phyloP scores from a whole-genome alignment of 2,113 vertebrate species.

The Xenus cinereus region DNA sequence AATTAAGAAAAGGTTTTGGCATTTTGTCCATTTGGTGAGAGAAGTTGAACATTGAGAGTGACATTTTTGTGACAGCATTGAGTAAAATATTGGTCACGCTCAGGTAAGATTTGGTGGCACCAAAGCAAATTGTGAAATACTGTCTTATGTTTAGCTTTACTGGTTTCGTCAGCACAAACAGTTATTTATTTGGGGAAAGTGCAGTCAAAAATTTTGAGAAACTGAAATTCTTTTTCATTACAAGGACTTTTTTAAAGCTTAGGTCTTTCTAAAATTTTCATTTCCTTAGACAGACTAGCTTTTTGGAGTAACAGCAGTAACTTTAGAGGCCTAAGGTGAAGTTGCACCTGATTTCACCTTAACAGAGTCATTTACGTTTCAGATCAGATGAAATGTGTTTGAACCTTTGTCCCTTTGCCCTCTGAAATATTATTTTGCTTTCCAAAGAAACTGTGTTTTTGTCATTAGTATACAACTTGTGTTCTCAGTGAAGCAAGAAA shows the following conservation, averaged over 20 bases:
- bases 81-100: neutral
- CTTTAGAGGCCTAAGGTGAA: neutral
- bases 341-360: neutral
- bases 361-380: neutral
- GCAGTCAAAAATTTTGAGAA: neutral
- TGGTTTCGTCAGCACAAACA: accelerated
- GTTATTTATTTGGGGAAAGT: neutral
- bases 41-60: neutral
- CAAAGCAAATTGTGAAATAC: neutral
- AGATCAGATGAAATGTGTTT: neutral
- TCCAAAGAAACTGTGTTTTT: neutral
- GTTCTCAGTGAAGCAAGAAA: neutral
- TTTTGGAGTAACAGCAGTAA: neutral
- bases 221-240: neutral
- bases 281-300: neutral
- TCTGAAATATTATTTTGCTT: neutral
- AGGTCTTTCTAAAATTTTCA: accelerated
- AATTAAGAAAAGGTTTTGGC: neutral
- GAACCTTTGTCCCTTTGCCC: neutral
- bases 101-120: neutral
- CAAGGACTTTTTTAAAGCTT: neutral
- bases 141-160: neutral
- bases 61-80: neutral
- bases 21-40: neutral
- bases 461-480: neutral